Evolutionary conservation across 2,113 vertebrate species (phyloP).

Genomic region (Ammodytes dubius): DNA sequence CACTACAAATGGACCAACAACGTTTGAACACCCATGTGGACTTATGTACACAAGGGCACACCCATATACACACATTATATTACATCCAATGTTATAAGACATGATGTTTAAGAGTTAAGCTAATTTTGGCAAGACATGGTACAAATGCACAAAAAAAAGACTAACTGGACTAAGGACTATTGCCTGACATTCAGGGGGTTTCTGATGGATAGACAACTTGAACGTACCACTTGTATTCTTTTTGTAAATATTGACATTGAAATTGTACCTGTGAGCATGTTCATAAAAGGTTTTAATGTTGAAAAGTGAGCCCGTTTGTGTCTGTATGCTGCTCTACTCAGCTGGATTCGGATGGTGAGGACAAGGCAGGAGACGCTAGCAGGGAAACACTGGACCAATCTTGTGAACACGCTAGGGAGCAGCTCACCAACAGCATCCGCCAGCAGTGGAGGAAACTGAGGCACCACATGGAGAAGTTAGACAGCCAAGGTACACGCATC

Average conservation of each 20-base stretch:
- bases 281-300: neutral
- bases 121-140: too few relatives aligned
- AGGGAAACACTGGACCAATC: conserved; percentile 93
- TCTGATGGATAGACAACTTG: neutral
- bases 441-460: conserved; percentile 97
- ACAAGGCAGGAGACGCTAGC: conserved; percentile 86
- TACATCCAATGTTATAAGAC: too few relatives aligned
- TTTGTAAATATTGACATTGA: neutral
- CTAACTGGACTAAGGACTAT: too few relatives aligned
- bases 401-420: conserved; percentile 93
- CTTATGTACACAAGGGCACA: too few relatives aligned
- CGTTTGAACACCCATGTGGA: too few relatives aligned
- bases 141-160: neutral
- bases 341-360: conserved; percentile 89
- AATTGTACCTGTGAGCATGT: neutral
- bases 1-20: too few relatives aligned
- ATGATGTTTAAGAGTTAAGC: too few relatives aligned
- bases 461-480: conserved; percentile 93
- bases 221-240: too few relatives aligned
- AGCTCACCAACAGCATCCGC: conserved; percentile 96
- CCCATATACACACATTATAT: too few relatives aligned
- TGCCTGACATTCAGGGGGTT: neutral
- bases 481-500: conserved; percentile 89
- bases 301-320: neutral
- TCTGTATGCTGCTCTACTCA: conserved; percentile 58